Conservation (phyloP, 1,140 invertebrate species). For the Sarcophaga bullata region DNA sequence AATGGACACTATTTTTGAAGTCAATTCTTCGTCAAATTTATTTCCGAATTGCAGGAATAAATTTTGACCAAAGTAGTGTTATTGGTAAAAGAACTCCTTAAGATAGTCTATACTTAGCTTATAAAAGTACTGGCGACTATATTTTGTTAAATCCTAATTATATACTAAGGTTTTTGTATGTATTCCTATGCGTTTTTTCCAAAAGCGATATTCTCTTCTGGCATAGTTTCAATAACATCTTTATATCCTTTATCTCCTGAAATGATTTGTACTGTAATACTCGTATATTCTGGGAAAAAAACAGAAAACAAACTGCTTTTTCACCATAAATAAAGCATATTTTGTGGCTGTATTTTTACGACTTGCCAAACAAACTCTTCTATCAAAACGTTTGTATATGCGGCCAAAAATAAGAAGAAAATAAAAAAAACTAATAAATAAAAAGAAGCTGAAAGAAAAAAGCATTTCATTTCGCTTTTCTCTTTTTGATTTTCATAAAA, state of each 20-base stretch:
- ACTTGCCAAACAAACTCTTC: constrained; percentile 24
- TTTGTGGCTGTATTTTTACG: constrained; percentile 24
- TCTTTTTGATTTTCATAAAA: constrained; percentile 19
- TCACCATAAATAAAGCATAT: neutral
- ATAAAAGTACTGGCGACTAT: too few species aligned
- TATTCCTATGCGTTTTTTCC: too few species aligned
- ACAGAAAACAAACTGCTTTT: neutral
- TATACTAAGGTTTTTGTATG: too few species aligned
- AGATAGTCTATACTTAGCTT: too few species aligned
- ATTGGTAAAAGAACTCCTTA: too few species aligned
- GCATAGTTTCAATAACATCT: constrained; percentile 11
- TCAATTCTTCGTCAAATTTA: too few species aligned
- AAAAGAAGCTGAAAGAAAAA: neutral
- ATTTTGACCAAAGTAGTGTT: too few species aligned
- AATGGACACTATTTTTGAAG: too few species aligned
- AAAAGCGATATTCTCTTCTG: neutral
- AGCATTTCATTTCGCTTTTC: neutral
- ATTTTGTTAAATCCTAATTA: too few species aligned
- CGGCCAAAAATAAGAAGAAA: neutral
- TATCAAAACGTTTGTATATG: neutral
- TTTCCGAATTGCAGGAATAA: too few species aligned
- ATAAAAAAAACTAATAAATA: constrained; percentile 4
- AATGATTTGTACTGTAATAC: neutral
- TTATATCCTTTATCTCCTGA: neutral
- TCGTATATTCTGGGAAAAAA: neutral